Base-by-base conservation (phyloP, 2,888 invertebrate genomes). In the Homarus gammarus region DNA sequence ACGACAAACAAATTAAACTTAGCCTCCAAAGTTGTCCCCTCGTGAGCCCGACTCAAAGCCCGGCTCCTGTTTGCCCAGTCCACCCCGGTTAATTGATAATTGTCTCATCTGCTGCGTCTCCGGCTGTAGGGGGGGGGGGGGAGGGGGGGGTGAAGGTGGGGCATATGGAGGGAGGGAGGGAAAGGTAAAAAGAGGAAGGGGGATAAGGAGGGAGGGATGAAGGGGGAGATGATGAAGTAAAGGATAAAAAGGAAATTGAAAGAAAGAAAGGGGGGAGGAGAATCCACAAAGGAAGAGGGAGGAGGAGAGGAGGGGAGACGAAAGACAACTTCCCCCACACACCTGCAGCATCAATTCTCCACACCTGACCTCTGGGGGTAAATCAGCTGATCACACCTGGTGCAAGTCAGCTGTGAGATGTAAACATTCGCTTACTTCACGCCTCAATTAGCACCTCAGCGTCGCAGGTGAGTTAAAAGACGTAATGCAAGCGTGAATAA, bases 71-170 rank as follows among this genome's bases (percentile, higher is more conserved):
- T 61, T 79, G 79, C 38, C 56, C 61, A 61, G 61, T 38, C 79
- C 10, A 31, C 51, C n/a, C 10, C 36, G 27, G 79, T 27, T 79
- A 79, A 79, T 79, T 79, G 79, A 61, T 79, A 36, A 79, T 79
- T 79, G 79, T 79, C 61, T 56, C 78, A 31, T 31, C 78, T 22
- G 78, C 22, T 78, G 56, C 31, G 22, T 49, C 51, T 18, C 36
- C 51, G 51, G 10, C 51, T 36, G 40, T 64, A 68, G 15, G 40
- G 70, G 68, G 44, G 31, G 44, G 68, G 64, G 82, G 44, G 38
- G 38, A 27, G 40, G 68, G 27, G 36, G 31, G 1, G n/a, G 44
- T 0, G 3, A 15, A 6, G 73, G 1, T 27, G 22, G n/a, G 10
- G 40, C 44, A 31, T 6, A 31, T 2, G 36, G 64, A 12, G n/a